Conservation (phyloP, 2,888 invertebrate genomes). For the Trichopoda pennipes region DNA sequence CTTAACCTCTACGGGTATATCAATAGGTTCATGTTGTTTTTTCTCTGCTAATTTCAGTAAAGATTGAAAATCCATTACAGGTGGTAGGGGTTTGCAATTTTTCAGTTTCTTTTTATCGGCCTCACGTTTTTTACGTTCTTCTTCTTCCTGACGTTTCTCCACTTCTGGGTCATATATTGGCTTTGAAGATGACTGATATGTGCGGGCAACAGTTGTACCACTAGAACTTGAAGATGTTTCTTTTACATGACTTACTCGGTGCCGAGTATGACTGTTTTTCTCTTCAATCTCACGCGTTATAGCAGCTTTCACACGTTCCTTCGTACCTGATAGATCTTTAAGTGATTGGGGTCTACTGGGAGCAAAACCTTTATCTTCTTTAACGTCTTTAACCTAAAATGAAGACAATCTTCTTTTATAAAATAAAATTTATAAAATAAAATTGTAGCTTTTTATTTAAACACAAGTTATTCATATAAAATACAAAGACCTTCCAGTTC, state of each 20-base stretch:
- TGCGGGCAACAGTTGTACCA: conserved; percentile 71
- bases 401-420: too few relatives aligned
- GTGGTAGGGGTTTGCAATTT: conserved; percentile 83
- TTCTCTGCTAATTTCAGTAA: conserved; percentile 90
- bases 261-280: conserved; percentile 83
- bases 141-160: conserved; percentile 75
- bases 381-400: conserved; percentile 76
- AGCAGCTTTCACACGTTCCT: conserved; percentile 89
- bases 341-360: conserved; percentile 80
- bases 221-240: conserved; percentile 45
- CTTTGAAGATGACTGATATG: conserved; percentile 73
- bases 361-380: conserved; percentile 87
- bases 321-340: conserved; percentile 82
- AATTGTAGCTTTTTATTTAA: too few relatives aligned
- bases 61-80: conserved; percentile 89
- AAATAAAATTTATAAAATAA: too few relatives aligned
- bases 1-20: conserved; percentile 80
- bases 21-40: conserved; percentile 90
- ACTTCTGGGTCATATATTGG: conserved; percentile 77
- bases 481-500: too few relatives aligned
- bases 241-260: conserved; percentile 66
- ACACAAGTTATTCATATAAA: too few relatives aligned
- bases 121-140: conserved; percentile 76
- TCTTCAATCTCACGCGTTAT: conserved; percentile 87
- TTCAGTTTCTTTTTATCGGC: conserved; percentile 82